Base-by-base conservation (phyloP, 2,797 vertebrate species). In the Enteromius fasciolatus region DNA sequence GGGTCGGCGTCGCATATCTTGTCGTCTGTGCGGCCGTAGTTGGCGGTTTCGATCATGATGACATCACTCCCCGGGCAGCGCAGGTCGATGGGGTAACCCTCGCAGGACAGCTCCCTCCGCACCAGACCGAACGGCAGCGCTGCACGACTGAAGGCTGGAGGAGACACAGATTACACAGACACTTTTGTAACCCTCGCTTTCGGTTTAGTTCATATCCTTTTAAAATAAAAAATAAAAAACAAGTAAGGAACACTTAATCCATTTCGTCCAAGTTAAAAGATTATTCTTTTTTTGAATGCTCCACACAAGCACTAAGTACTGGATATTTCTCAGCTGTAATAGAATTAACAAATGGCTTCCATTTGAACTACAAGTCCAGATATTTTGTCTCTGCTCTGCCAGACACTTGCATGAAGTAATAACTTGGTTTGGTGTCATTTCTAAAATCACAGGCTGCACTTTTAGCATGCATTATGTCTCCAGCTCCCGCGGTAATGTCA, bases 1-100 rank as follows among this genome's bases (percentile, higher is more conserved):
- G 98, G 97, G 93, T 99, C 98, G 73, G 98, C 98, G 81, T 99
- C 98, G 77, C 98, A 99, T 89, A 99, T 99, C 95, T 99, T 99
- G 96, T 99, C 96, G 14, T 99, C 98, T 8, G 98, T 99, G 74
- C 98, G 96, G 83, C 98, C 98, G 28, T 99, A 99, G 95, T 99
- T 99, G 82, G 98, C 96, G 0, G 97, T 99, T 91, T 99, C 98
- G 67, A 99, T 99, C 98, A 99, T 98, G 89, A 99, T 99, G 90
- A 99, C 98, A 88, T 99, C 98, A 87, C 97, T 99, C 86, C 98
- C 98, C 0, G 98, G 98, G 91, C 98, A 99, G 73, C 98, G 96
- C 75, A 99, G 96, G 92, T 99, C 98, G 83, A 99, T 99, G 84
- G 97, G 96, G 86, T 99, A 99, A 86, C 98, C 97, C 89, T 99